Evolutionary conservation across 2,888 invertebrate species (phyloP), one percentile per base, ranked within the genome.

Genomic region (Lepidocyrtoides sp.): DNA sequence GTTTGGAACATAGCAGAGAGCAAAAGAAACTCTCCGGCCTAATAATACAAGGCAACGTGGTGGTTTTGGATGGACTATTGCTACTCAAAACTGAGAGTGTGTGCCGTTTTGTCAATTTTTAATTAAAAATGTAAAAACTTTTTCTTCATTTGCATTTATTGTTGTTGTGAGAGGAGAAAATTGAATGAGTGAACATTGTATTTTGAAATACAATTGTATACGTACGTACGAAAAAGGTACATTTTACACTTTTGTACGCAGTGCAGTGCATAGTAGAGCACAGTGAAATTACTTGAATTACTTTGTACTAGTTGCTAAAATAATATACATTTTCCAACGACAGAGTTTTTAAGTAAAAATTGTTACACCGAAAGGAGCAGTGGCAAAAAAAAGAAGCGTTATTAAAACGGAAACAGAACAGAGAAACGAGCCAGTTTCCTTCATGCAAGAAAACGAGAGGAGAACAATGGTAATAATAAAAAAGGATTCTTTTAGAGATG

Each of bases 401-500:
- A 63, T 82, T 82, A 63, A 82, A 63, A 63, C 44, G 82, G 82
- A 63, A 82, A n/a, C 17, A 60, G n/a, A 36, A 57, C 41, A 81
- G 60, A 81, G 23, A 36, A 60, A 20, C 57, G 17, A 77, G 8
- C 29, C 3, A 54, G 54, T 44, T 44, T 41, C 44, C 48, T 23
- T 14, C 12, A 32, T 48, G 7, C 20, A 75, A 36, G n/a, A 57
- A 36, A 26, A 23, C 29, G 60, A 63, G 60, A 26, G 29, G 57
- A 82, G 82, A 63, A 82, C 63, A 82, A 63, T 82, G 82, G 82
- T 82, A 82, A 82, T 63, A 60, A 63, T 82, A 82, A 82, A 82
- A 57, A 79, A 79, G 57, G 79, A 79, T 79, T 79, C 79, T 69
- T 26, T 75, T 48, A 36, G 72, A 72, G 32, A 51, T 85, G 85